phyloP scores from a whole-genome alignment of 35 echinoderm and acorn worm genomes.

The Apostichopus parvimensis region DNA sequence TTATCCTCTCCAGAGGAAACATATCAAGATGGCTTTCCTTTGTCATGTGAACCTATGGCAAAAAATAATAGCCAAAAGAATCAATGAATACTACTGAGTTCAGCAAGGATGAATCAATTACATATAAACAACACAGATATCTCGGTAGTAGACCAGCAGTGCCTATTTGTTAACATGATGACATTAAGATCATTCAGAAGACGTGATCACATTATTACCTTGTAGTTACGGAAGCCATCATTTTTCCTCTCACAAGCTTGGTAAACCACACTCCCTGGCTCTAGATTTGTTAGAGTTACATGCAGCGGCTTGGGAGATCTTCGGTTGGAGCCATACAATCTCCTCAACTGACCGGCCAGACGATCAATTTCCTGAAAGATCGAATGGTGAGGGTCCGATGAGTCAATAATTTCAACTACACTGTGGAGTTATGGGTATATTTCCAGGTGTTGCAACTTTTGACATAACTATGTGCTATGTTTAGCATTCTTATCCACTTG shows the following conservation, averaged over 20 bases:
- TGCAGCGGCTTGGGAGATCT: conserved; percentile 55
- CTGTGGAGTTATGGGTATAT: too few species aligned
- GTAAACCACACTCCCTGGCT: conserved; percentile 3
- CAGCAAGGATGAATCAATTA: too few species aligned
- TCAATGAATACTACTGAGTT: too few species aligned
- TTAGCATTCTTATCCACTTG: too few species aligned
- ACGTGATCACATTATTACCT: not conserved
- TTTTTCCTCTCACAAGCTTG: conserved; percentile 48
- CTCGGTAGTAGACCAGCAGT: too few species aligned
- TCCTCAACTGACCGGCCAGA: conserved; percentile 49
- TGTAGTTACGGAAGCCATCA: conserved; percentile 57
- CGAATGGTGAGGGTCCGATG: not conserved
- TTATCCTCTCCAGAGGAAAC: conserved; percentile 19
- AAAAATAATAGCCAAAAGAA: too few species aligned
- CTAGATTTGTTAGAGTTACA: conserved; percentile 50
- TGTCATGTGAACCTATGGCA: conserved; percentile 29
- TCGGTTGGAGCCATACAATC: conserved; percentile 63
- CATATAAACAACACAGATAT: too few species aligned
- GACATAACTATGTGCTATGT: not conserved
- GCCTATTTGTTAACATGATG: too few species aligned
- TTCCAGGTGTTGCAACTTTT: too few species aligned
- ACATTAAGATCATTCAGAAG: too few species aligned
- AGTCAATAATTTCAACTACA: too few species aligned
- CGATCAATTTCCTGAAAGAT: conserved; percentile 45
- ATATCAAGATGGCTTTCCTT: conserved; percentile 7